Percentiles rank a stretch among this genome's conserved stretches.
These are phyloP conservation scores for Druon quercuslanigerum DNA, from an alignment of 1,140 invertebrate species.

Conservation along the genomic window DNA sequence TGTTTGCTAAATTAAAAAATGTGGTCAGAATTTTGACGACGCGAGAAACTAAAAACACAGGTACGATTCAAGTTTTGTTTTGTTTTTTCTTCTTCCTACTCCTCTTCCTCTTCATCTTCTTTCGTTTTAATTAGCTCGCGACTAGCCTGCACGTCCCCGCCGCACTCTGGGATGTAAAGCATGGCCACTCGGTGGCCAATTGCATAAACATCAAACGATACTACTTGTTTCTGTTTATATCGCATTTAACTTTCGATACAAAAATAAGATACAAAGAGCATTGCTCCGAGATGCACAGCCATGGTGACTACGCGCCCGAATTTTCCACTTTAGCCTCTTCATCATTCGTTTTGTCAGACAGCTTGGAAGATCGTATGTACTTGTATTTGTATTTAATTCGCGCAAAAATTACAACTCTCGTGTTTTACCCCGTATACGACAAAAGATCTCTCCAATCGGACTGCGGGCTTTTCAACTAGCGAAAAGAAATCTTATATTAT, in stretches of 20 bases:
- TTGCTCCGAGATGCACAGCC: conserved; percentile 74
- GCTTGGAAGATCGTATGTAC: conserved; percentile 50
- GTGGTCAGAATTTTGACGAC: conserved; percentile 51
- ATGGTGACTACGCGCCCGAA: conserved; percentile 71
- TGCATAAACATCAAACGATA: conserved; percentile 73
- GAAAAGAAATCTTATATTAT: conserved; percentile 16
- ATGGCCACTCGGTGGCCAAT: conserved; percentile 71
- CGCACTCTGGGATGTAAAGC: conserved; percentile 51
- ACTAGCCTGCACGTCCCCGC: conserved; percentile 54
- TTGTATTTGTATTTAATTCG: conserved; percentile 32
- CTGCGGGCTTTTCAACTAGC: neutral
- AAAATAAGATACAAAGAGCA: conserved; percentile 75
- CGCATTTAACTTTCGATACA: conserved; percentile 72
- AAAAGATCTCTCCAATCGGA: conserved; percentile 29
- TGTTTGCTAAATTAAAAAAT: conserved; percentile 57
- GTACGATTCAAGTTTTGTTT: conserved; percentile 59
- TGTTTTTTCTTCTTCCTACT: conserved; percentile 17
- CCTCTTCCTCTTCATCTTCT: no score
- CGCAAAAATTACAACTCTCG: neutral
- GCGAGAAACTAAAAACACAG: conserved; percentile 62
- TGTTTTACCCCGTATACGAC: neutral
- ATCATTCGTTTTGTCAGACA: conserved; percentile 32
- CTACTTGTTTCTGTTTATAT: conserved; percentile 59
- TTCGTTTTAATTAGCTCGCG: conserved; percentile 37
- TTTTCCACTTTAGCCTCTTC: conserved; percentile 38